Percentiles rank a stretch among this genome's conserved stretches.
Evolutionary conservation across 2,797 vertebrate genomes (phyloP).

Genomic region (Dipus sagitta): DNA sequence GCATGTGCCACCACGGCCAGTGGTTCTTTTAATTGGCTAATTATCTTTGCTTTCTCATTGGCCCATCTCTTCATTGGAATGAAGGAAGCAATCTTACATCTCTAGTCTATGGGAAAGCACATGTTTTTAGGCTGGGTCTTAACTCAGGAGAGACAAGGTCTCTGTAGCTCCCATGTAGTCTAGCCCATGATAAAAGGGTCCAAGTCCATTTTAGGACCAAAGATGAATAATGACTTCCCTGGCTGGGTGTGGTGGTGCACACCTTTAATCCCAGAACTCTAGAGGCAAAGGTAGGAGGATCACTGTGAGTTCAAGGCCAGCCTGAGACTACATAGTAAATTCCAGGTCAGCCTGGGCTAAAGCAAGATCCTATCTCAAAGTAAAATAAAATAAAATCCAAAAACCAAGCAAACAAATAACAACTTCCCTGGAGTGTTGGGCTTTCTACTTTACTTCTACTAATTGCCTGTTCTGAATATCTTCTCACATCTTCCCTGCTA

Average conservation of each 20-base stretch:
- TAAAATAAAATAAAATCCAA: too few relatives aligned
- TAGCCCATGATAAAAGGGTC: background rate
- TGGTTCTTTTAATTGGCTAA: background rate
- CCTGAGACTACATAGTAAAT: too few relatives aligned
- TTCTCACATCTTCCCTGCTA: background rate
- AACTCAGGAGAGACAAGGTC: background rate
- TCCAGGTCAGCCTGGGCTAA: too few relatives aligned
- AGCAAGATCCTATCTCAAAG: too few relatives aligned
- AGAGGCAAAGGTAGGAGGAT: too few relatives aligned
- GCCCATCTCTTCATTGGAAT: background rate
- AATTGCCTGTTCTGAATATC: background rate
- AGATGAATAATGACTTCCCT: background rate
- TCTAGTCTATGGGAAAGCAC: background rate
- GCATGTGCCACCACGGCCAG: background rate
- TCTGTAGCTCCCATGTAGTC: background rate
- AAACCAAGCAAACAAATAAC: too few relatives aligned
- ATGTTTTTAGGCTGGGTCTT: background rate
- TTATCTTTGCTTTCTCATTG: conserved; percentile 14
- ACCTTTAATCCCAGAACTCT: too few relatives aligned
- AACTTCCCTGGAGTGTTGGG: background rate
- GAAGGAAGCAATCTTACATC: background rate
- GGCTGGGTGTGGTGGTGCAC: background rate
- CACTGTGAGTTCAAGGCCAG: too few relatives aligned
- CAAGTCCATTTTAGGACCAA: background rate
- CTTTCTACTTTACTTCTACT: background rate